Base-by-base conservation (phyloP, 2,797 vertebrate genomes). In the Scomberomorus guttatus region DNA sequence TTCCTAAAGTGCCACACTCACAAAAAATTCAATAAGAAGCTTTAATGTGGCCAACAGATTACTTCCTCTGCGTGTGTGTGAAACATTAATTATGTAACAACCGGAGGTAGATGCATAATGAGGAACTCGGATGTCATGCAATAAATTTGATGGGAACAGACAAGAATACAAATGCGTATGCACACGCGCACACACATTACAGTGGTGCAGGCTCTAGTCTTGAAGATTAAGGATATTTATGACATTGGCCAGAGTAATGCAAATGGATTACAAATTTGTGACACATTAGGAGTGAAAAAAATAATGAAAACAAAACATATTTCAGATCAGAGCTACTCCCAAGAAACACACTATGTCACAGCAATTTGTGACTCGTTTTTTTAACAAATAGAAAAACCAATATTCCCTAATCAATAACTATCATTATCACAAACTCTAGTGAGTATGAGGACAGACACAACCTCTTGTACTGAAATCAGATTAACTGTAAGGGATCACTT, bases 231-330 rank as follows among this genome's bases (percentile, higher is more conserved):
- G 54, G 5, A 72, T 67, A 75, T 87, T 87, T 68, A 81, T 70
- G 76, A 69, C 65, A 27, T 2, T 51, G 76, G 72, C 37, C n/a
- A 29, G 34, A 42, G 39, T 42, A 81, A 84, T 73, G 66, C 77
- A 75, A 84, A 86, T 77, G 54, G 50, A 82, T 82, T 81, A 82
- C 52, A 79, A 79, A 83, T 87, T 78, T 76, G 68, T 70, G 60
- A 69, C 65, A 52, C 34, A 80, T 70, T 65, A 59, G 57, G 13
- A 73, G 29, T 29, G 17, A 54, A 65, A 65, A 14, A 52, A 65
- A 76, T 54, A 77, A 74, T 74, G 27, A 52, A 57, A 57, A 82
- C 59, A 13, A 52, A 54, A 73, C 22, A 24, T 15, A 65, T 65
- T 76, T 74, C 18, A 72, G 48, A 71, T 58, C 46, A 64, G 15